Base-by-base conservation (phyloP, 23 tunicate species). In the Botrylloides violaceus region DNA sequence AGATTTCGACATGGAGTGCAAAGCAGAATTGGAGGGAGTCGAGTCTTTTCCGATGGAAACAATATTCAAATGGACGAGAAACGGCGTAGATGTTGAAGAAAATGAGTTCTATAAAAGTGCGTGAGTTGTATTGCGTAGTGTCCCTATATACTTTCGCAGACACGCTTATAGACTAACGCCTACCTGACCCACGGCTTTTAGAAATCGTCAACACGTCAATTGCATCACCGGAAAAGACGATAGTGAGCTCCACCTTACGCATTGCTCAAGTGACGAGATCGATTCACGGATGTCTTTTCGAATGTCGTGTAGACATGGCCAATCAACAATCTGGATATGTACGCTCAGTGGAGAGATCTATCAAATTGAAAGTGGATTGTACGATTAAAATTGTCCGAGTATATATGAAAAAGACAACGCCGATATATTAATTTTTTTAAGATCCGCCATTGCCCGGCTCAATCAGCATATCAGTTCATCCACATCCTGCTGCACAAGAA, bases 1-100 rank as follows among this genome's bases (percentile, higher is more conserved):
- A 65, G 95, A 84, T 3, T 87, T 64, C 73, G 60, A 70, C 29
- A 80, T 87, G 49, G 76, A 78, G 25, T 87, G 95, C 71, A 47
- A 74, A 19, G 95, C 86, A 7, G 74, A 68, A 22, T n/a, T 68
- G 57, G 74, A 68, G 37, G 58, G 2, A 1, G 49, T 24, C 57
- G 21, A 18, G 0, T 39, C 24, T 24, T 21, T 22, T 37, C 32
- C 0, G 7, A 64, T 75, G 27, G 36, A 63, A 4, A 35, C 78
- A 5, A 29, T 57, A 6, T 78, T 84, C 55, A 75, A 49, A 24
- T 84, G 92, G 92, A 71, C 59, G 7, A 78, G 72, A 79, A 75
- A 84, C 39, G 92, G 80, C n/a, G 47, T 18, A 22, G 21, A 35
- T n/a, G 72, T 80, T 28, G 33, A 58, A 29, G 62, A 58, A 58